Base-by-base conservation (phyloP, 1,140 invertebrate species). In the Drosophila kurseongensis region DNA sequence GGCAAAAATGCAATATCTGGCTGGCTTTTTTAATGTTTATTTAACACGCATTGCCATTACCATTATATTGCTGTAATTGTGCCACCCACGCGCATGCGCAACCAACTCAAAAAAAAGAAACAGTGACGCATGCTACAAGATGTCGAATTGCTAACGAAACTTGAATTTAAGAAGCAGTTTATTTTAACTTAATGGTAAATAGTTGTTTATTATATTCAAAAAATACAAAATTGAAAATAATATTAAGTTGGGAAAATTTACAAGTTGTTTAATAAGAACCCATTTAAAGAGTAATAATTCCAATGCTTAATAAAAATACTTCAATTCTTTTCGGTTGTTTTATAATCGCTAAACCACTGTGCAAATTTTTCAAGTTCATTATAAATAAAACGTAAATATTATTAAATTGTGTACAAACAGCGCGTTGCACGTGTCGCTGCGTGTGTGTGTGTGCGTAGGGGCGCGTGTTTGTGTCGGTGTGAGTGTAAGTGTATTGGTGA, bases 351-450 rank as follows among this genome's bases (percentile, higher is more conserved):
- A 4, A 27, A 68, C 82, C 83, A 86, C 72, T 80, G 41, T 68
- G 67, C 77, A 48, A 51, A 52, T 52, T 76, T 58, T 88, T 88
- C 83, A 88, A 88, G 83, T 88, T 88, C 83, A 88, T 83, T 89
- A 89, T 89, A 80, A 83, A 89, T 65, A 83, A 83, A 86, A 86
- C 84, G 83, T 86, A 83, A 86, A 86, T 86, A 86, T 86, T 86
- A 88, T 86, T 86, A 83, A 86, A 80, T 86, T 83, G 52, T 88
- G 75, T 88, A 78, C 69, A 85, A 88, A 79, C 83, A 68, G 62
- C 60, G 14, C 45, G 57, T 69, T 80, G 65, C 78, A 75, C 71
- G 76, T 73, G 71, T 67, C 48, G 48, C 48, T 6, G 29, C n/a
- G n/a, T 35, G 8, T 12, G 61, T 63, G 41, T 42, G 63, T 48